Base-by-base conservation (phyloP, 1,140 invertebrate species). In the Diplogasteroides magnus region DNA sequence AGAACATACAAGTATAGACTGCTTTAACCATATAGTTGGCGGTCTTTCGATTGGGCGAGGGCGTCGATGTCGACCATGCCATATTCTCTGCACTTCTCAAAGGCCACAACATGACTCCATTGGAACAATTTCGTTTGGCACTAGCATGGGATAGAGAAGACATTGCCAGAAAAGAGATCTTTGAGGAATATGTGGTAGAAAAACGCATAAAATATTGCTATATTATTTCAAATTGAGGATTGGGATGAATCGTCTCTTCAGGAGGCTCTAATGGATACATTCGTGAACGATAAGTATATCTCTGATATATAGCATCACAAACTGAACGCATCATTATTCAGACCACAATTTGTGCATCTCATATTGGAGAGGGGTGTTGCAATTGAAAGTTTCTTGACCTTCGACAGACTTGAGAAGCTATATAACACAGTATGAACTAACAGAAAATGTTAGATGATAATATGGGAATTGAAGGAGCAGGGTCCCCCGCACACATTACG, bases 131-230 rank as follows among this genome's bases (percentile, higher is more conserved):
- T 28, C 58, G 71, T n/a, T 85, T 97, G 64, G 91, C 94, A 0
- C 86, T 98, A 62, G 94, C 93, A n/a, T 98, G 95, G 95, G 96
- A 98, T 85, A 87, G 95, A 72, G 93, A 94, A 14, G 95, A 98
- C 81, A 95, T 98, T 73, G 95, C 94, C 1, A 86, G 90, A 57
- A 67, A 67, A 26, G 93, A 97, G 85, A 94, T 97, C 80, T 97
- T 98, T 28, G 64, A 25, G 31, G 31, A 31, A 48, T 60, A 6
- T 23, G 23, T 29, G 6, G 59, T 25, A 23, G 23, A 13, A 6
- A 23, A 6, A 3, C 11, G 15, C 11, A 27, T 63, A 19, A 3
- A 27, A 11, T 15, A 15, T 11, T 2, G 23, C 15, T 25, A 14
- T 55, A 23, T 23, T 23, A 84, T 89, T 94, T 61, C 94, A 95